These are phyloP conservation scores for Zenarchopterus dispar DNA, from an alignment of 2,797 vertebrate species.

Conservation along the genomic window DNA sequence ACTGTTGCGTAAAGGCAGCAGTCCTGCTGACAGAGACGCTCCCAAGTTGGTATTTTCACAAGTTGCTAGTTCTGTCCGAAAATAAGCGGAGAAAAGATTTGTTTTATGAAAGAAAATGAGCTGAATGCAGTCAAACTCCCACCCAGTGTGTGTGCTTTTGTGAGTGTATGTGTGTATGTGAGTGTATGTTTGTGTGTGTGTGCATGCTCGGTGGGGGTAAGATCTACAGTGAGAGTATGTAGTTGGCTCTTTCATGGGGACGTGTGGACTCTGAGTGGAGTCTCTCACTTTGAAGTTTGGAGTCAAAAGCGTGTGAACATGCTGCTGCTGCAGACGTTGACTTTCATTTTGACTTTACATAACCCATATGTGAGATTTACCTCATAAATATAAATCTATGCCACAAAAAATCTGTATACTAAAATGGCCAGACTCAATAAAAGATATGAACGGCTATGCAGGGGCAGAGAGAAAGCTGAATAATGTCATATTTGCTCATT, in stretches of 20 bases:
- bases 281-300: slow-evolving; percentile 59
- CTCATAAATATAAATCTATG: slow-evolving; percentile 25
- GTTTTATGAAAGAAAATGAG: slow-evolving; percentile 24
- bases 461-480: slow-evolving; percentile 3
- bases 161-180: too few species aligned
- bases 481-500: slow-evolving; percentile 30
- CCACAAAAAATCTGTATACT: slow-evolving; percentile 1
- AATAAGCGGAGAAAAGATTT: slow-evolving; percentile 31
- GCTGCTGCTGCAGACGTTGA: slow-evolving; percentile 56
- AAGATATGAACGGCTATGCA: background rate
- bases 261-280: slow-evolving; percentile 17
- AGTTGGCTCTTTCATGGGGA: slow-evolving; percentile 43
- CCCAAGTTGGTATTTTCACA: slow-evolving; percentile 36
- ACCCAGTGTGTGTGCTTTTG: background rate
- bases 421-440: slow-evolving; percentile 3
- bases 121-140: slow-evolving; percentile 55
- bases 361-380: slow-evolving; percentile 43
- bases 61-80: slow-evolving; percentile 22
- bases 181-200: background rate
- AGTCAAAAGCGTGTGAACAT: slow-evolving; percentile 63
- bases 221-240: slow-evolving; percentile 56
- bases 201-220: slow-evolving; percentile 21
- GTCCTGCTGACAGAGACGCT: slow-evolving; percentile 29
- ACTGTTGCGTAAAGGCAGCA: slow-evolving; percentile 14
- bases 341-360: slow-evolving; percentile 66